Conservation (phyloP, 2,113 vertebrate species). For the Amblyornis subalaris region DNA sequence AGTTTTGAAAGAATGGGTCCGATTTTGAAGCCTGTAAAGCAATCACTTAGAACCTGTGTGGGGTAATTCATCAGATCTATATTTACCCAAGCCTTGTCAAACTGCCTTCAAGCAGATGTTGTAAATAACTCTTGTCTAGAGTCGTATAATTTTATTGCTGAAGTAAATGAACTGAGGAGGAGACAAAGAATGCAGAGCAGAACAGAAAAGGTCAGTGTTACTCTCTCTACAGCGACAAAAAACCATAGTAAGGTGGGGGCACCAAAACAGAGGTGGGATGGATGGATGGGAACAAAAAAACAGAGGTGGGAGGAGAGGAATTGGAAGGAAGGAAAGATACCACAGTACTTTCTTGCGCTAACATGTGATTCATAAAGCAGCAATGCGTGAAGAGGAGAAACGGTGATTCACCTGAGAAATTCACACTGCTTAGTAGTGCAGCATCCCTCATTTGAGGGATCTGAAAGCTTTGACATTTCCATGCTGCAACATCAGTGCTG, state of each 20-base stretch:
- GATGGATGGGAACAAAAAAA: too few relatives aligned
- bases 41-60: not conserved
- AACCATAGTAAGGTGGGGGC: not conserved
- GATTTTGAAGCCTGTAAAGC: not conserved
- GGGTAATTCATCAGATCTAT: not conserved
- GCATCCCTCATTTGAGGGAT: not conserved
- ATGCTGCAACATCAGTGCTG: not conserved
- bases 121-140: not conserved
- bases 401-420: not conserved
- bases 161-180: not conserved
- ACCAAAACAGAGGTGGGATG: not conserved
- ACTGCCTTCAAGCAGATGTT: not conserved
- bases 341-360: too few relatives aligned
- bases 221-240: not conserved
- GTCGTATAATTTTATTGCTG: not conserved
- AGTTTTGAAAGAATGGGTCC: not conserved
- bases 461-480: not conserved
- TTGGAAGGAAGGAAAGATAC: not conserved
- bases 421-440: not conserved
- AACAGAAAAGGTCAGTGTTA: not conserved
- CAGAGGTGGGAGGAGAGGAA: not conserved
- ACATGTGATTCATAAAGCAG: not conserved
- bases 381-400: not conserved
- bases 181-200: not conserved
- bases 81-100: constrained; percentile 4